phyloP scores from a whole-genome alignment of 2,888 invertebrate species.

The Hydraecia micacea region DNA sequence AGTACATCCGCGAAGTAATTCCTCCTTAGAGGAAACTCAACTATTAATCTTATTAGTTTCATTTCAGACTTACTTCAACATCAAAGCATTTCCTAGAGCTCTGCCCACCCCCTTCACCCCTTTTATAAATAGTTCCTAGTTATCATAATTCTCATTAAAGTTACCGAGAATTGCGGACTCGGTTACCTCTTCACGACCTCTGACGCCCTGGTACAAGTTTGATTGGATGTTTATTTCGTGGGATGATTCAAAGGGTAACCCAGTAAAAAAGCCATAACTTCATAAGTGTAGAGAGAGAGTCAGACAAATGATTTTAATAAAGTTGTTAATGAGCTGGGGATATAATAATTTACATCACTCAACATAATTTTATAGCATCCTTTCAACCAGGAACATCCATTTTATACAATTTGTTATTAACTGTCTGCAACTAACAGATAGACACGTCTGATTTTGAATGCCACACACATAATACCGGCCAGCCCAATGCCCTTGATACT shows the following conservation, averaged over 20 bases:
- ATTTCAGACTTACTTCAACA: conserved; percentile 9
- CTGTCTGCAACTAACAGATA: background rate
- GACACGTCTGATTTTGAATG: background rate
- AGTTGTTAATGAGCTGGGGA: background rate
- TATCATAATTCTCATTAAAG: conserved; percentile 54
- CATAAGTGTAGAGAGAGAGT: background rate
- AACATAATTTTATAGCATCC: background rate
- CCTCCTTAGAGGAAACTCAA: conserved; percentile 6
- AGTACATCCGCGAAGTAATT: background rate
- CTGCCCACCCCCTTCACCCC: background rate
- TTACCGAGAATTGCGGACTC: conserved; percentile 24
- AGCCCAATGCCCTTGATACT: conserved; percentile 17
- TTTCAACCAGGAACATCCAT: background rate
- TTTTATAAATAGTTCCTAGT: conserved; percentile 23
- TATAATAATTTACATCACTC: background rate
- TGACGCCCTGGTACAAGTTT: conserved; percentile 45
- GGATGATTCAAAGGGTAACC: conserved; percentile 13
- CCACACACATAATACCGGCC: background rate
- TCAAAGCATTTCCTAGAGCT: conserved; percentile 30
- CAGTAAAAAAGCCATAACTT: conserved; percentile 2
- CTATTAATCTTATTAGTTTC: conserved; percentile 26
- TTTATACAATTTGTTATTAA: background rate
- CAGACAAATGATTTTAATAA: background rate
- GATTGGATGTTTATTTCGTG: conserved; percentile 42
- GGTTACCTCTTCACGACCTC: conserved; percentile 17